phyloP scores from a whole-genome alignment of 1,140 invertebrate species.

The Hyles vespertilio region DNA sequence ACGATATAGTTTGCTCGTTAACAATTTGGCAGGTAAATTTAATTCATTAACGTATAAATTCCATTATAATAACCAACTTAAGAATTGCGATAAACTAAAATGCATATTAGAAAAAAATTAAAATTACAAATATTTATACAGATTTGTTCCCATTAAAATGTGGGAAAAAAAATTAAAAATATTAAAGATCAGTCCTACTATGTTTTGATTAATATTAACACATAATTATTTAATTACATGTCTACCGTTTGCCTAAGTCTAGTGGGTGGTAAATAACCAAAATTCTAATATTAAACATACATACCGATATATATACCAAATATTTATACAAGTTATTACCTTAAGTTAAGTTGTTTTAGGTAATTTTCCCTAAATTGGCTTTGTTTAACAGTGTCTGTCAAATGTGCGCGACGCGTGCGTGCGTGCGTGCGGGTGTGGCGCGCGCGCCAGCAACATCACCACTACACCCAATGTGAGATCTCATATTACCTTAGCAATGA shows the following conservation, averaged over 20 bases:
- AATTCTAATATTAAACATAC: slow-evolving; percentile 75
- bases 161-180: slow-evolving; percentile 55
- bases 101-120: slow-evolving; percentile 68
- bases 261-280: slow-evolving; percentile 73
- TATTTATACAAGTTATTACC: slow-evolving; percentile 75
- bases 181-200: slow-evolving; percentile 70
- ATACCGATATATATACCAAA: slow-evolving; percentile 73
- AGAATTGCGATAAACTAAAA: slow-evolving; percentile 68
- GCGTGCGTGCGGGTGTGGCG: slow-evolving; percentile 15
- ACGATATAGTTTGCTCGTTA: slow-evolving; percentile 57
- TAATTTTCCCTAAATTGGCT: slow-evolving; percentile 68
- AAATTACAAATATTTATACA: slow-evolving; percentile 72
- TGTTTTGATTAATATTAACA: slow-evolving; percentile 72
- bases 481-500: slow-evolving; percentile 36
- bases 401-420: slow-evolving; percentile 38
- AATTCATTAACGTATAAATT: slow-evolving; percentile 67
- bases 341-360: slow-evolving; percentile 73
- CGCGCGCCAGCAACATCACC: slow-evolving; percentile 22
- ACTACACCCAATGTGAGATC: slow-evolving; percentile 29
- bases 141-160: slow-evolving; percentile 61
- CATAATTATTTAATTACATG: slow-evolving; percentile 71
- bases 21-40: slow-evolving; percentile 72
- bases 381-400: slow-evolving; percentile 64
- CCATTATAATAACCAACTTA: slow-evolving; percentile 56
- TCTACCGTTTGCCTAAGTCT: slow-evolving; percentile 71